Conservation (phyloP, 2,888 invertebrate genomes). For the Parnassius smintheus region DNA sequence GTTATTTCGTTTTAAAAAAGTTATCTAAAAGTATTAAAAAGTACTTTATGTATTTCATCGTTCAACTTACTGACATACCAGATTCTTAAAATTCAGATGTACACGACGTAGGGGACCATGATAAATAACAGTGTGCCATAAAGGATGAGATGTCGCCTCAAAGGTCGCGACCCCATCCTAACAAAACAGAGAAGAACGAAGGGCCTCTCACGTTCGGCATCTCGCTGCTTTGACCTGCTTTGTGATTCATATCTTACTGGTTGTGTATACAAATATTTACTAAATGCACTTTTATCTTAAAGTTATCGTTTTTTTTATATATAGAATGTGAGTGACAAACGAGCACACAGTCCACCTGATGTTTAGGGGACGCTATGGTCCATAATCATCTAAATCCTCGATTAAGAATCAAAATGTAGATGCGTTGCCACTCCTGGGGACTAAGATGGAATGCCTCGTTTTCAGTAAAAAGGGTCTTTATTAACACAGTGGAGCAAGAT, state of each 20-base stretch:
- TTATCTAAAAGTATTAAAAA: too few species aligned
- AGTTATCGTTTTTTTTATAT: neutral
- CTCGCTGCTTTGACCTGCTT: slow-evolving; percentile 23
- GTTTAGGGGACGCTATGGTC: too few species aligned
- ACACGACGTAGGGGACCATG: slow-evolving; percentile 3
- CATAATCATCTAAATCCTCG: too few species aligned
- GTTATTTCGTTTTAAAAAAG: too few species aligned
- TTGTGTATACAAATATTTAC: slow-evolving; percentile 1
- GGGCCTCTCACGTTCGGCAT: slow-evolving; percentile 22
- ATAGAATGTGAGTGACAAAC: too few species aligned
- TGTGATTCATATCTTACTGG: slow-evolving; percentile 18
- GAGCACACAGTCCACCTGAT: too few species aligned
- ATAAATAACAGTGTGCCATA: slow-evolving; percentile 17
- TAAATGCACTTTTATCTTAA: neutral
- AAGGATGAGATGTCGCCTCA: slow-evolving; percentile 16
- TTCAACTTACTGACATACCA: neutral
- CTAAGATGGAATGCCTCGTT: too few species aligned
- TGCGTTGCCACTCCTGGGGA: too few species aligned
- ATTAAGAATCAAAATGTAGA: too few species aligned
- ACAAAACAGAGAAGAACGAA: slow-evolving; percentile 3
- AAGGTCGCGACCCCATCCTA: slow-evolving; percentile 20
- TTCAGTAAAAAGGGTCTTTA: too few species aligned
- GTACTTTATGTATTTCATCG: too few species aligned
- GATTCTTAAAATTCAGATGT: neutral
- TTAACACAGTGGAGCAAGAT: too few species aligned